Evolutionary conservation across 2,113 vertebrate species (phyloP).

Genomic region (Gasterosteus nipponicus): DNA sequence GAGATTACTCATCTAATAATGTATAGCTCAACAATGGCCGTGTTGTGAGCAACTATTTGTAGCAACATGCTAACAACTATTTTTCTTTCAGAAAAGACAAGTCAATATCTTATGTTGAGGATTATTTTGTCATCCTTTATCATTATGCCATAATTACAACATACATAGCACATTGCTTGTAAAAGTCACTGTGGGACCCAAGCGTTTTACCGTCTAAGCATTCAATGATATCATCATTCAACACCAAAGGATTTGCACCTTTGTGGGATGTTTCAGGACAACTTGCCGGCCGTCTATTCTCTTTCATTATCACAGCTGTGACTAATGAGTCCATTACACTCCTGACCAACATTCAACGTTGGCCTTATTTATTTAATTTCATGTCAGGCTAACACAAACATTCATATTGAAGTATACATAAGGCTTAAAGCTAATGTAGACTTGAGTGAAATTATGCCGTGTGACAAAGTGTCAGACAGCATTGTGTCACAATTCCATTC

Average conservation of each 20-base stretch:
- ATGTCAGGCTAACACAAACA: background rate
- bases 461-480: conserved; percentile 29
- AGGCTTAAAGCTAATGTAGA: conserved; percentile 21
- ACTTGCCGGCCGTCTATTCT: background rate
- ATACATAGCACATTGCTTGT: background rate
- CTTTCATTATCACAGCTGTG: conserved; percentile 2
- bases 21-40: background rate
- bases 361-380: background rate
- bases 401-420: conserved; percentile 7
- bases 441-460: conserved; percentile 2
- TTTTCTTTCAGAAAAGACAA: background rate
- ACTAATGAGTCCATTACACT: background rate
- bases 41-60: conserved; percentile 3
- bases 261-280: background rate
- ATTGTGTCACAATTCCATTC: conserved; percentile 1
- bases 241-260: background rate
- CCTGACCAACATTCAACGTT: background rate
- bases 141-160: background rate
- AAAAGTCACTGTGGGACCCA: background rate
- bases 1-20: background rate
- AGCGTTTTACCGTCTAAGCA: background rate
- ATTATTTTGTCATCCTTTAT: background rate
- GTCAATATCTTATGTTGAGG: background rate
- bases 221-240: background rate
- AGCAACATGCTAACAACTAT: background rate